Evolutionary conservation across 30 jellyfish, hydroid and myxozoan genomes (phyloP), one percentile per base, ranked within the genome.

Genomic region (Aurelia aurita complex sp. Pacific): DNA sequence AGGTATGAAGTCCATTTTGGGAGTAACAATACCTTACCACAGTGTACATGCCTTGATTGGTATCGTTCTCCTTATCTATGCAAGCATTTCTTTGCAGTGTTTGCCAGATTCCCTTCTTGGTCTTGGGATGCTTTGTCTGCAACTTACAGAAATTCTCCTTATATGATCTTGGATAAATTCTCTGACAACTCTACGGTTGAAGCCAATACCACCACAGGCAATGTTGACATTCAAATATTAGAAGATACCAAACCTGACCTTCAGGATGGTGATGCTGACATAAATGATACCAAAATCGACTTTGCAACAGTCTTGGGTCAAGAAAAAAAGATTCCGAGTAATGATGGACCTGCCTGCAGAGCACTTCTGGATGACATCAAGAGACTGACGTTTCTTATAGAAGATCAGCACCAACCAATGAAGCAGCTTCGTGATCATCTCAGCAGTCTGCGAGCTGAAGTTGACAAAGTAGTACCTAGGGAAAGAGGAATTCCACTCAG

Each of bases 41-140:
- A 23, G 29, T 23, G 29, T 23, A 23, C 29, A 23, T 23, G 29
- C 54, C 33, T 32, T 38, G 88, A 57, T 23, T 77, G 88, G 88
- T 14, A 53, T 14, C 75, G 60, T 38, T 50, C 76, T 8, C 62
- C 42, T 10, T 77, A 77, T 63, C 88, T 42, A 10, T 77, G 88
- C 77, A 77, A 77, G 65, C 82, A 77, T 77, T 77, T 77, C 59
- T 76, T 77, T 60, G 67, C 57, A 50, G 73, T 77, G 6, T 77
- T 76, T 23, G 33, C 17, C 10, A 57, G 57, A 59, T 76, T n/a
- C 46, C 82, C 81, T 18, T 17, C 23, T 23, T 77, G 88, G 88
- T 60, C 78, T 19, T 77, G 88, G 82, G 64, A 77, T 16, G 77
- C 63, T 18, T 77, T 77, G 61, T 77, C 82, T 35, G 35, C 88